Conservation (phyloP, 2,113 vertebrate species). For the Austrofundulus limnaeus region DNA sequence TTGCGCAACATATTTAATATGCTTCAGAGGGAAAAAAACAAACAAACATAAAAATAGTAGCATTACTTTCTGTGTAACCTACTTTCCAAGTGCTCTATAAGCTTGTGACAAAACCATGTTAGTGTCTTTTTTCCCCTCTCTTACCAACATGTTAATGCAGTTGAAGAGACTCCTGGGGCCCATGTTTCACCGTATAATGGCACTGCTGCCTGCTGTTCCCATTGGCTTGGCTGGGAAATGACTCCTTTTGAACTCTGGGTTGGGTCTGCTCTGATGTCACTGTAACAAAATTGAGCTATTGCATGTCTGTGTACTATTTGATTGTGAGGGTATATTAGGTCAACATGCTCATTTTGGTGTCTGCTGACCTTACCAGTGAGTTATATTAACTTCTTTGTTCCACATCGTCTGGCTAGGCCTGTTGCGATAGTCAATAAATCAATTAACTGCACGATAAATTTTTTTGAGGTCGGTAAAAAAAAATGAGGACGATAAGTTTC, state of each 20-base stretch:
- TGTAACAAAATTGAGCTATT: slow-evolving; percentile 7
- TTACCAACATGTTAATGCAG: slow-evolving; percentile 40
- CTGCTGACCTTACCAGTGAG: slow-evolving; percentile 37
- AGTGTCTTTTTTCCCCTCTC: slow-evolving; percentile 10
- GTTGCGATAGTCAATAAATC: too few relatives aligned
- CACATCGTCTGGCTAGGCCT: neutral
- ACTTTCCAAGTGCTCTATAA: neutral
- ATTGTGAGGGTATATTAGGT: slow-evolving; percentile 20
- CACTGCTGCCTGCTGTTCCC: slow-evolving; percentile 40
- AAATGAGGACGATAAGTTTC: too few relatives aligned
- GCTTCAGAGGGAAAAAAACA: neutral
- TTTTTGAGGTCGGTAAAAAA: too few relatives aligned
- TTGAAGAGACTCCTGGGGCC: slow-evolving; percentile 48
- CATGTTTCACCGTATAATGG: slow-evolving; percentile 38
- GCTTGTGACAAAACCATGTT: slow-evolving; percentile 14
- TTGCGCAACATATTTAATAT: neutral
- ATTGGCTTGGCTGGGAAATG: slow-evolving; percentile 41
- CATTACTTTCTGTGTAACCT: slow-evolving; percentile 21
- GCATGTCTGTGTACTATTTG: slow-evolving; percentile 34
- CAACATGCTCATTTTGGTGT: slow-evolving; percentile 34
- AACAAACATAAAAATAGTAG: neutral
- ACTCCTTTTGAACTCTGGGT: slow-evolving; percentile 36
- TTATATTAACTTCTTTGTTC: slow-evolving; percentile 28
- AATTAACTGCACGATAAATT: too few relatives aligned
- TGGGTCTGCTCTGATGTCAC: slow-evolving; percentile 20